phyloP scores from a whole-genome alignment of 2,888 invertebrate genomes.

The Steromphala cineraria region DNA sequence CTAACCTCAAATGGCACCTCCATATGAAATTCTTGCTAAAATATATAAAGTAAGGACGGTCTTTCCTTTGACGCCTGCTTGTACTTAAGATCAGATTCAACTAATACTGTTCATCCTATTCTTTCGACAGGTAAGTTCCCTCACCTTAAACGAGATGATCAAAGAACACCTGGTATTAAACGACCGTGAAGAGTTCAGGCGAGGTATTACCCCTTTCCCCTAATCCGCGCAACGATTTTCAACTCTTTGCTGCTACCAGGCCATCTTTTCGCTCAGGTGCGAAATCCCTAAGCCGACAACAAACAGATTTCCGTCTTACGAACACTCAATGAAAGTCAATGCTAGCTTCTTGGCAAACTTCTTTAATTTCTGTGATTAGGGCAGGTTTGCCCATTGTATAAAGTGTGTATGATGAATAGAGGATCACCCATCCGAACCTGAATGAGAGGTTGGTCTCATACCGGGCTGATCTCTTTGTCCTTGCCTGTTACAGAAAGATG shows the following conservation, averaged over 20 bases:
- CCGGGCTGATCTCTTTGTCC: not conserved
- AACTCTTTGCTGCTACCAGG: not conserved
- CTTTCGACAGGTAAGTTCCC: not conserved
- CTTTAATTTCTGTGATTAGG: slow-evolving; percentile 9
- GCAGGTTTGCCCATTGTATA: not conserved
- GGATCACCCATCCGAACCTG: not conserved
- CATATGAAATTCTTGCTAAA: too few species aligned
- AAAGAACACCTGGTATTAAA: slow-evolving; percentile 10
- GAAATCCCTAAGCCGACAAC: slow-evolving; percentile 2
- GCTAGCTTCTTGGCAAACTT: not conserved
- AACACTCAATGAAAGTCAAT: not conserved
- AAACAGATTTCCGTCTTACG: not conserved
- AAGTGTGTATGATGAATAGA: not conserved
- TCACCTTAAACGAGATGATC: not conserved
- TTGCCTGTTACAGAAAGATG: not conserved
- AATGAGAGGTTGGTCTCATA: not conserved
- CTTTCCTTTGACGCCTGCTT: too few species aligned
- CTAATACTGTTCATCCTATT: not conserved
- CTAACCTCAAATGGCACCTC: too few species aligned
- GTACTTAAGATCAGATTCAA: too few species aligned
- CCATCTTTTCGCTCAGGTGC: slow-evolving; percentile 2
- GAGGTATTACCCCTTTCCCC: not conserved
- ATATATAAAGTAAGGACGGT: too few species aligned
- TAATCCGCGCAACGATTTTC: not conserved
- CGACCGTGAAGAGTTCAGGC: not conserved